phyloP scores from a whole-genome alignment of 2,888 invertebrate species.

The Endomychus coccineus region DNA sequence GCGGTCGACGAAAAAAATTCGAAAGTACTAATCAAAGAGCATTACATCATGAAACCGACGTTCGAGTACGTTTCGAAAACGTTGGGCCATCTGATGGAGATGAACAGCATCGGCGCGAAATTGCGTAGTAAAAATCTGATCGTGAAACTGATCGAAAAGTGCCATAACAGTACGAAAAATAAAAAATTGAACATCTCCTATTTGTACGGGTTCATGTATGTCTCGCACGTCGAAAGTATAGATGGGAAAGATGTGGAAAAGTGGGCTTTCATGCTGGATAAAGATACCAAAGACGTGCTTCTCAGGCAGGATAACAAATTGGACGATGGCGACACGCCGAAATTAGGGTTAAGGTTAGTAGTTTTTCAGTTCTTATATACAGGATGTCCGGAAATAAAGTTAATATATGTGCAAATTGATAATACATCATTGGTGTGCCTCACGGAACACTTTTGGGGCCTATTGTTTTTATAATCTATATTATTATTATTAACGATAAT shows the following conservation, averaged over 20 bases:
- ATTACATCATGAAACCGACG: slow-evolving; percentile 20
- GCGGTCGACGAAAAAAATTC: too few relatives aligned
- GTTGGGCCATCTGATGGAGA: slow-evolving; percentile 33
- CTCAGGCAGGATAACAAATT: slow-evolving; percentile 15
- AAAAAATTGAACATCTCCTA: slow-evolving; percentile 25
- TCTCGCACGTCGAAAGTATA: slow-evolving; percentile 7
- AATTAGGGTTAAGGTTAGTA: slow-evolving; percentile 18
- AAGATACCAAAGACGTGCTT: slow-evolving; percentile 19
- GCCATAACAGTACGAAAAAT: slow-evolving; percentile 14
- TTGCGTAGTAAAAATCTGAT: slow-evolving; percentile 24
- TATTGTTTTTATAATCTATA: too few relatives aligned
- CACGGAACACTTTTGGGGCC: too few relatives aligned
- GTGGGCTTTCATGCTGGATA: slow-evolving; percentile 27
- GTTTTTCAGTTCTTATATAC: slow-evolving; percentile 10
- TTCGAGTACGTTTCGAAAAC: slow-evolving; percentile 31
- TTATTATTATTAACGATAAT: too few relatives aligned
- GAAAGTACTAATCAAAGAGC: neutral
- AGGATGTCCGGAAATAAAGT: too few relatives aligned
- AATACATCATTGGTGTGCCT: too few relatives aligned
- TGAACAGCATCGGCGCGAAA: slow-evolving; percentile 33
- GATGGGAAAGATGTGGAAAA: slow-evolving; percentile 18
- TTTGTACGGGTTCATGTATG: slow-evolving; percentile 30
- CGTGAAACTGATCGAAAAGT: slow-evolving; percentile 26
- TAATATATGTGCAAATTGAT: too few relatives aligned
- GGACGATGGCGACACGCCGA: slow-evolving; percentile 6